Evolutionary conservation across 2,797 vertebrate species (phyloP).

Genomic region (Knipowitschia caucasica): DNA sequence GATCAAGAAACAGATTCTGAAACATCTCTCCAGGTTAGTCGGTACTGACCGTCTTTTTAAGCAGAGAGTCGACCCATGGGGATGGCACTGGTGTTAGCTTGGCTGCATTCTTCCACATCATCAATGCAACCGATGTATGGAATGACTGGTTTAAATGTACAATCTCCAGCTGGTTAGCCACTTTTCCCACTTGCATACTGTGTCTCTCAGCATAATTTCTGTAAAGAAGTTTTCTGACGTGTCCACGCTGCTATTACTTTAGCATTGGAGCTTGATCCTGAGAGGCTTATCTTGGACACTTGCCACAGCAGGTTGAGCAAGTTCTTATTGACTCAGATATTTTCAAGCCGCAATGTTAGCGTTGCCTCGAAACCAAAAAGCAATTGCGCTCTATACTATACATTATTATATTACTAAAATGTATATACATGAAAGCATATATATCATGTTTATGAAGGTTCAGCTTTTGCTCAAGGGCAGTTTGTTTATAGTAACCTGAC

Average conservation of each 20-base stretch:
- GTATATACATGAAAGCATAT: no score
- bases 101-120: background rate
- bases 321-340: slow-evolving; percentile 25
- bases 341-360: slow-evolving; percentile 30
- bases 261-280: slow-evolving; percentile 25
- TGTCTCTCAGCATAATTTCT: slow-evolving; percentile 25
- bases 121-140: background rate
- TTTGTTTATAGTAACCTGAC: slow-evolving; percentile 23
- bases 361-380: background rate
- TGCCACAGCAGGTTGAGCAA: slow-evolving; percentile 42
- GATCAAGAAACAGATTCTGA: slow-evolving; percentile 85
- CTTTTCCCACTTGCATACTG: background rate
- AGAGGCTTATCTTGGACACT: slow-evolving; percentile 43
- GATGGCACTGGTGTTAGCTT: slow-evolving; percentile 10
- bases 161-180: fast-evolving
- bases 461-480: slow-evolving; percentile 1
- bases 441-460: no score
- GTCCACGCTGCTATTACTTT: slow-evolving; percentile 46
- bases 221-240: slow-evolving; percentile 27
- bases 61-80: background rate
- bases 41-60: background rate
- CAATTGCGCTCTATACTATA: background rate
- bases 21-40: slow-evolving; percentile 83
- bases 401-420: background rate
- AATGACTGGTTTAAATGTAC: no score